Percentiles rank a stretch among this genome's conserved stretches.
These are phyloP conservation scores for Oxycera nigricornis DNA, from an alignment of 2,888 invertebrate genomes.

Conservation along the genomic window DNA sequence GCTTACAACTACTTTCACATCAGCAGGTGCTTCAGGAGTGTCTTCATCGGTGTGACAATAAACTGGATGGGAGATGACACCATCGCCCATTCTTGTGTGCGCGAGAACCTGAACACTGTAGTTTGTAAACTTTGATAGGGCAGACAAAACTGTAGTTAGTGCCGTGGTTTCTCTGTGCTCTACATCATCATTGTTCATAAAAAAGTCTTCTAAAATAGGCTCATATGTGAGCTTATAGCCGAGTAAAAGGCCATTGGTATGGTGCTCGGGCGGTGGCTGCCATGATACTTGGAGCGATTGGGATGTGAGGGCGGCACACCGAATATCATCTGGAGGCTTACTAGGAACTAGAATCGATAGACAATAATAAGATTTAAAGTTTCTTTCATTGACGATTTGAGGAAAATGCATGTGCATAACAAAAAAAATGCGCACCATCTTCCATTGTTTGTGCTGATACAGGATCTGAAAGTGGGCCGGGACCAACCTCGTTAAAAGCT, in stretches of 20 bases:
- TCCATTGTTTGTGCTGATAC: constrained; percentile 75
- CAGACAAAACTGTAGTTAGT: constrained; percentile 72
- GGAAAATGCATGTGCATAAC: neutral
- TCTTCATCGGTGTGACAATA: constrained; percentile 82
- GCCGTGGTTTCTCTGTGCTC: constrained; percentile 73
- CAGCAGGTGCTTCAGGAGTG: constrained; percentile 80
- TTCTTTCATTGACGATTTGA: neutral
- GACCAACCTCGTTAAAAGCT: constrained; percentile 77
- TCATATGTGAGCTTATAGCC: constrained; percentile 77
- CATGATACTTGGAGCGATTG: constrained; percentile 80
- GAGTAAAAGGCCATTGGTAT: constrained; percentile 78
- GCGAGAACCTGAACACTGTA: constrained; percentile 83
- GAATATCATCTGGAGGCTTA: constrained; percentile 77
- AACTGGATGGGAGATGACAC: constrained; percentile 70
- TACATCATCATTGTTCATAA: constrained; percentile 64
- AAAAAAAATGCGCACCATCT: constrained; percentile 67
- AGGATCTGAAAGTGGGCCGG: constrained; percentile 74
- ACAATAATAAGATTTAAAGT: neutral
- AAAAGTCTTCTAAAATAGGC: constrained; percentile 67
- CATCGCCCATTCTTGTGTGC: constrained; percentile 80
- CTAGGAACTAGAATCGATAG: constrained; percentile 82
- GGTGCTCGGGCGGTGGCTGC: constrained; percentile 77
- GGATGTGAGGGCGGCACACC: constrained; percentile 76
- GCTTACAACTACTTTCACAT: constrained; percentile 80
- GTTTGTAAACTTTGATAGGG: constrained; percentile 78